Evolutionary conservation across 2,888 invertebrate species (phyloP), one percentile per base, ranked within the genome.

Genomic region (Agrenia bidenticulata): DNA sequence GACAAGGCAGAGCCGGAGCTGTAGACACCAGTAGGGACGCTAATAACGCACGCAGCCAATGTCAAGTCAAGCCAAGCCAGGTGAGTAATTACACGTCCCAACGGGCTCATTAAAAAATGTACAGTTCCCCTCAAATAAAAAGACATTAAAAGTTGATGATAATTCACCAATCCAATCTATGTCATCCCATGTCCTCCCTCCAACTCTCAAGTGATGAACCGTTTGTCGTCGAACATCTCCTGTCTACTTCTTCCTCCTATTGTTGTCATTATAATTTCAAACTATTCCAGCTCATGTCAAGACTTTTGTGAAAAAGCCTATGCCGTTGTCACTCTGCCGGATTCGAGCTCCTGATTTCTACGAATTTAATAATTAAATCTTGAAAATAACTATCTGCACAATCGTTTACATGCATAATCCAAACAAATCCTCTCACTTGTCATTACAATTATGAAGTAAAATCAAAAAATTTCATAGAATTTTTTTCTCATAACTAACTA

Each of bases 181-280:
- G 19, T 45, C 19, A 45, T 45, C 45, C 32, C 32, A 32, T 32
- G 4, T 11, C 32, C 32, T 32, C 32, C 5, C 11, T 7, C 32
- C 11, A 32, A 32, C 11, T 32, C 32, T 32, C n/a, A 32, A 4
- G 32, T 11, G 5, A 32, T 32, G 32, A 32, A 32, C 32, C 4
- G 45, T 19, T 45, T 19, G n/a, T 55, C 55, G 55, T 55, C 27
- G 27, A 55, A 55, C 32, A 55, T 5, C 19, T 51, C 4, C n/a
- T 49, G 21, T 21, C 26, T 55, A 32, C 55, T 32, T 55, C 55
- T 26, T 55, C 55, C 24, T 55, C 19, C 32, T 55, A 17, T 32
- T 55, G 13, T 32, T 55, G 55, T 55, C 55, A 55, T 24, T 17
- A 55, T 55, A 7, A 23, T 55, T 27, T 17, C 32, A 32, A 4